Conservation (phyloP, 2,113 vertebrate species). For the Thamnaconus septentrionalis region DNA sequence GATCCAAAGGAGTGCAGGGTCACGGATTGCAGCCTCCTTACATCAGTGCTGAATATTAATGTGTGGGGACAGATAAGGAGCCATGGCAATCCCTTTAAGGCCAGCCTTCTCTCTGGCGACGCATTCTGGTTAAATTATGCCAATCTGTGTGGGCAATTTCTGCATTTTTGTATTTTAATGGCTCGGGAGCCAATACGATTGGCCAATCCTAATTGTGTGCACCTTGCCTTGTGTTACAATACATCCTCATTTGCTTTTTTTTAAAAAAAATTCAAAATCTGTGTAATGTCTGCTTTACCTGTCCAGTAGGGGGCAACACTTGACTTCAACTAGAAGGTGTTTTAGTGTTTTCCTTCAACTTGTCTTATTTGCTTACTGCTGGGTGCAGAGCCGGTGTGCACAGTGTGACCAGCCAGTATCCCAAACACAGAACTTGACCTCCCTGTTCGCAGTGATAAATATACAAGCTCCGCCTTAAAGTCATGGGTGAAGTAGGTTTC, state of each 20-base stretch:
- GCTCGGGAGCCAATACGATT: no score
- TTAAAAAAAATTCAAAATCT: background rate
- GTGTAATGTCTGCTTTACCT: constrained; percentile 37
- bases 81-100: constrained; percentile 67
- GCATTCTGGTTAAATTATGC: constrained; percentile 53
- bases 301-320: constrained; percentile 47
- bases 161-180: constrained; percentile 14
- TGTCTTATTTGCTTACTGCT: background rate
- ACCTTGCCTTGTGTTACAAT: no score
- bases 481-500: constrained; percentile 13
- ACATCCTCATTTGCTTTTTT: no score
- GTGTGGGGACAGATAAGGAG: constrained; percentile 63
- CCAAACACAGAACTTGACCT: background rate
- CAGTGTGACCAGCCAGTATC: background rate
- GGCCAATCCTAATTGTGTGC: no score
- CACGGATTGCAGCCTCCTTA: constrained; percentile 59
- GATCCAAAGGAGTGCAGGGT: constrained; percentile 48
- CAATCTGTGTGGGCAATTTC: constrained; percentile 26
- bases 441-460: constrained; percentile 45
- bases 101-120: constrained; percentile 30
- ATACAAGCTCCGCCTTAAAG: constrained; percentile 15
- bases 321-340: background rate
- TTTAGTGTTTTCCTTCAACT: background rate
- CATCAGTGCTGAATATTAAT: constrained; percentile 70
- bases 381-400: background rate